Evolutionary conservation across 2,113 vertebrate species (phyloP).

Genomic region (Gracilinanus agilis): DNA sequence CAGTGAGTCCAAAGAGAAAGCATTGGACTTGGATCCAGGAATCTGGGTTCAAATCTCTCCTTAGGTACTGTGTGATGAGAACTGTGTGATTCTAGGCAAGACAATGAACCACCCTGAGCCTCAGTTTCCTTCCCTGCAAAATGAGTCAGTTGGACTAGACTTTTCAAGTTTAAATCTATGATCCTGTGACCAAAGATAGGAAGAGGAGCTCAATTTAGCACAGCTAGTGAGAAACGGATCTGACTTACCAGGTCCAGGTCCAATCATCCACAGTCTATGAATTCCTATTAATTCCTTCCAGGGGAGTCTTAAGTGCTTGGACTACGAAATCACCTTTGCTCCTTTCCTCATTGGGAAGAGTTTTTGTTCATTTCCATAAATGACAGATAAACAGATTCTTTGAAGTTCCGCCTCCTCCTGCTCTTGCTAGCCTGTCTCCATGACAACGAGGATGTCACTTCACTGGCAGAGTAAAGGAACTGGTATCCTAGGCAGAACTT

Average conservation of each 20-base stretch:
- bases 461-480: background rate
- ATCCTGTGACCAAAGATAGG: background rate
- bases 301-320: background rate
- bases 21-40: background rate
- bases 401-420: background rate
- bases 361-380: background rate
- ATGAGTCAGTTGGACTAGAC: background rate
- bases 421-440: background rate
- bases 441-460: background rate
- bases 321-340: background rate
- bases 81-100: background rate
- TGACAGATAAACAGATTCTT: background rate
- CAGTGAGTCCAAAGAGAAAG: background rate
- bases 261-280: background rate
- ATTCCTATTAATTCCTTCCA: background rate
- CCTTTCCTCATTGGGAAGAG: background rate
- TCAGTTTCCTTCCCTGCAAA: background rate
- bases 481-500: background rate
- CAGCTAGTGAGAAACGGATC: background rate
- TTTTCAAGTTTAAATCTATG: background rate
- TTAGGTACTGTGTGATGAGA: background rate
- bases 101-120: background rate
- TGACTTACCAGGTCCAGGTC: background rate
- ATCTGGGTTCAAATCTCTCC: background rate
- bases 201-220: background rate